phyloP scores from a whole-genome alignment of 1,140 invertebrate genomes.

The Scaptodrosophila lebanonensis region DNA sequence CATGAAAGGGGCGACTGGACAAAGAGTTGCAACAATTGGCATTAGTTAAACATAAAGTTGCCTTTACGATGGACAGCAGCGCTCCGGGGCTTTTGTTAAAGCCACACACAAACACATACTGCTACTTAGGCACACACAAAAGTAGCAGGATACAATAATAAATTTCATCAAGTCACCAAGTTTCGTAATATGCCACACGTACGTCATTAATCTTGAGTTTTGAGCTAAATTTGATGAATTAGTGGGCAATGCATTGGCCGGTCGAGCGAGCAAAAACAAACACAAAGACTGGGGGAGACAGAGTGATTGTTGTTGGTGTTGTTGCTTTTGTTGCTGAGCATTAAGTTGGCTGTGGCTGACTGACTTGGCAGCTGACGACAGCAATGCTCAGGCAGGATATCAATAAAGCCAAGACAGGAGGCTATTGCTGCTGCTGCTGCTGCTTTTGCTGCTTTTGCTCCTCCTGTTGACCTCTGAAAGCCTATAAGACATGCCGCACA shows the following conservation, averaged over 20 bases:
- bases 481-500: slow-evolving; percentile 28
- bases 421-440: no score
- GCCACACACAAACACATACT: neutral
- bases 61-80: slow-evolving; percentile 45
- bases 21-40: slow-evolving; percentile 43
- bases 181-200: slow-evolving; percentile 73
- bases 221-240: slow-evolving; percentile 74
- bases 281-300: slow-evolving; percentile 3
- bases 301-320: slow-evolving; percentile 44
- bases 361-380: slow-evolving; percentile 65
- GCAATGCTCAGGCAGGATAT: slow-evolving; percentile 47
- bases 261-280: slow-evolving; percentile 34
- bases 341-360: slow-evolving; percentile 23
- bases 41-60: slow-evolving; percentile 30
- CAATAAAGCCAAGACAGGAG: slow-evolving; percentile 58
- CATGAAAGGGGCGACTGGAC: slow-evolving; percentile 23
- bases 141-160: slow-evolving; percentile 48
- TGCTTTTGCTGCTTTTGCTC: no score
- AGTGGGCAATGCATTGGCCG: slow-evolving; percentile 59
- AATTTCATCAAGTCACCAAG: slow-evolving; percentile 74
- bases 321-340: slow-evolving; percentile 25
- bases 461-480: slow-evolving; percentile 1
- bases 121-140: neutral
- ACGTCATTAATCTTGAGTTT: slow-evolving; percentile 74
- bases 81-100: slow-evolving; percentile 26